Conservation (phyloP, 2,797 vertebrate species). For the Heterohyrax brucei region DNA sequence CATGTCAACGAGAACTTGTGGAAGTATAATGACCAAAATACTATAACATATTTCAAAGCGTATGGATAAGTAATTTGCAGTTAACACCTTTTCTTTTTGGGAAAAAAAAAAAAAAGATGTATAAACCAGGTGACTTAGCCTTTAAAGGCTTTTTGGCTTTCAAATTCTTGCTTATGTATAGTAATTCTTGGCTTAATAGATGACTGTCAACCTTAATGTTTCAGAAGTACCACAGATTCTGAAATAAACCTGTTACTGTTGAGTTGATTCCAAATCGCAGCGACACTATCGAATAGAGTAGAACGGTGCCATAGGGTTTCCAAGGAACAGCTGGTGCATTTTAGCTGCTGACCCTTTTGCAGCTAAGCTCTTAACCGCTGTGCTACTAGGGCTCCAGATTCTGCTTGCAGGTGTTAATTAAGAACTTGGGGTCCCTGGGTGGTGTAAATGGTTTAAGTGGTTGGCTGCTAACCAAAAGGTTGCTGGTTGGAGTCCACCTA, state of each 20-base stretch:
- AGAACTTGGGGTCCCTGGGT: too few species aligned
- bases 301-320: too few species aligned
- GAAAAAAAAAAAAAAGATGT: background rate
- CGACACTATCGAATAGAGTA: too few species aligned
- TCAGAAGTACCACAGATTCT: background rate
- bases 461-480: too few species aligned
- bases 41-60: conserved; percentile 4
- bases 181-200: conserved; percentile 34
- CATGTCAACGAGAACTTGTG: background rate
- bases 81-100: background rate
- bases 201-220: background rate
- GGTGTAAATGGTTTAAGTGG: too few species aligned
- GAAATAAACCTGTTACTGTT: background rate
- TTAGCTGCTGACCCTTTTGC: too few species aligned
- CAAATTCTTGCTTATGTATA: background rate
- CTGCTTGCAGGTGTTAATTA: background rate
- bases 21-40: background rate
- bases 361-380: too few species aligned
- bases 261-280: too few species aligned
- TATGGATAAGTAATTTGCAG: conserved; percentile 36
- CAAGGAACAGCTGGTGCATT: too few species aligned
- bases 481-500: too few species aligned
- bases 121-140: background rate
- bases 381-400: too few species aligned
- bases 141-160: conserved; percentile 53